These are phyloP conservation scores for Phlogophora meticulosa DNA, from an alignment of 2,888 invertebrate genomes.

Conservation along the genomic window DNA sequence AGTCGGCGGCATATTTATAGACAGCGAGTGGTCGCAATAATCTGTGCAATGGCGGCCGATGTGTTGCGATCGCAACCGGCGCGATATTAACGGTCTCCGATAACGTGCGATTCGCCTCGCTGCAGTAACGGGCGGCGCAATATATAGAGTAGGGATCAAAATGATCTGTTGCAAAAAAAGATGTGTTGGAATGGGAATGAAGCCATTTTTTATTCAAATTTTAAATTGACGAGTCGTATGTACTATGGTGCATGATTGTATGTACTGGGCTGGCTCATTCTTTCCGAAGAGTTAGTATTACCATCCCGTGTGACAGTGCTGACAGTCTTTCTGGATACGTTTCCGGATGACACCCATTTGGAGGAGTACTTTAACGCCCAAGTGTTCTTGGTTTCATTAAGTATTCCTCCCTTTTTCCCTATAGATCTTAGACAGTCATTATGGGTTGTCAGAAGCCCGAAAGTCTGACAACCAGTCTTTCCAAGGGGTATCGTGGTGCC, in stretches of 20 bases:
- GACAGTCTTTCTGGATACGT: no score
- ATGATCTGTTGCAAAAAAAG: slow-evolving; percentile 28
- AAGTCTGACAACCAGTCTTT: no score
- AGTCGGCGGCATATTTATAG: slow-evolving; percentile 59
- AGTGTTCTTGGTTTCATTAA: no score
- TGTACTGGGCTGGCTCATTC: no score
- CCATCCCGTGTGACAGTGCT: no score
- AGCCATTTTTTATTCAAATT: neutral
- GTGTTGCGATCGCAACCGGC: slow-evolving; percentile 43
- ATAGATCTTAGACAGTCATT: no score
- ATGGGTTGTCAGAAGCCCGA: no score
- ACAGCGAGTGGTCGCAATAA: slow-evolving; percentile 58
- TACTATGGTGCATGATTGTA: neutral
- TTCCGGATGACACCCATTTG: no score
- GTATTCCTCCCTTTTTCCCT: no score
- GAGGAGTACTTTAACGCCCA: no score
- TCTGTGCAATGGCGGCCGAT: slow-evolving; percentile 49
- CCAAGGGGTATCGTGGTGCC: no score
- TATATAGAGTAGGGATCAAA: slow-evolving; percentile 49
- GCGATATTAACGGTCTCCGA: slow-evolving; percentile 51
- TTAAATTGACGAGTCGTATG: neutral
- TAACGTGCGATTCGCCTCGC: slow-evolving; percentile 43
- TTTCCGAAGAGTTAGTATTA: no score
- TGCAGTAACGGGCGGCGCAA: slow-evolving; percentile 52
- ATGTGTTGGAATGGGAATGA: neutral